Conservation (phyloP, 2,797 vertebrate species). For the Anguilla megastoma region DNA sequence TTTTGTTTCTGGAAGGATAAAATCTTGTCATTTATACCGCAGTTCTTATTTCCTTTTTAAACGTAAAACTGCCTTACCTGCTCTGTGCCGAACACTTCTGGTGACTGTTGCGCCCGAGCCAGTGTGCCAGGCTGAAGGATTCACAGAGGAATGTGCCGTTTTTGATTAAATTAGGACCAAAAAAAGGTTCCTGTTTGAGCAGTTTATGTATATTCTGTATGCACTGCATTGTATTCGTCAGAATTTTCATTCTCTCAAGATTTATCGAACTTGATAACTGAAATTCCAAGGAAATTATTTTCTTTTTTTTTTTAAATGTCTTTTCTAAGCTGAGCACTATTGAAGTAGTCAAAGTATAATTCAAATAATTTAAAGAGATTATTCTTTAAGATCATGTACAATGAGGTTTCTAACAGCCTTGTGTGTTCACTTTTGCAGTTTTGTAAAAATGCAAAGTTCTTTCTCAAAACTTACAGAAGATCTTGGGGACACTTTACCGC, state of each 20-base stretch:
- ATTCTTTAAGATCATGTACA: constrained; percentile 10
- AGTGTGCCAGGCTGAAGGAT: constrained; percentile 51
- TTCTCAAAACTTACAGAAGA: background rate
- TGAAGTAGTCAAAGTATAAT: constrained; percentile 7
- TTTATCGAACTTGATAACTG: constrained; percentile 69
- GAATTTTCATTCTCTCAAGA: constrained; percentile 53
- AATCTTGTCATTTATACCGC: constrained; percentile 68
- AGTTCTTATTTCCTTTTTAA: constrained; percentile 66
- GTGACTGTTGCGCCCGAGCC: constrained; percentile 71
- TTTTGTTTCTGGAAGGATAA: constrained; percentile 59
- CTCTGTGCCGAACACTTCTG: constrained; percentile 69
- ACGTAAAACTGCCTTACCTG: constrained; percentile 77
- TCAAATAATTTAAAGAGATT: background rate
- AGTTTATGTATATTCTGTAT: constrained; percentile 73
- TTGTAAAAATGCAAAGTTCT: constrained; percentile 7
- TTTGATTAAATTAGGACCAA: constrained; percentile 51
- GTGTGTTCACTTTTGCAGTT: background rate
- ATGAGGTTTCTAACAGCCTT: constrained; percentile 1
- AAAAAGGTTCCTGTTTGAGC: constrained; percentile 61
- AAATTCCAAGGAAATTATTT: constrained; percentile 56
- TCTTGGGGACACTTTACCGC: background rate
- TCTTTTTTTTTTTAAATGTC: constrained; percentile 53
- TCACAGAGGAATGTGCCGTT: constrained; percentile 68
- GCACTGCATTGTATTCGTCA: constrained; percentile 61
- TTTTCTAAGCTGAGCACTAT: constrained; percentile 3